Percentiles rank a stretch among this genome's conserved stretches.
phyloP scores from a whole-genome alignment of 2,888 invertebrate species.

The Nipponacmea schrenckii region DNA sequence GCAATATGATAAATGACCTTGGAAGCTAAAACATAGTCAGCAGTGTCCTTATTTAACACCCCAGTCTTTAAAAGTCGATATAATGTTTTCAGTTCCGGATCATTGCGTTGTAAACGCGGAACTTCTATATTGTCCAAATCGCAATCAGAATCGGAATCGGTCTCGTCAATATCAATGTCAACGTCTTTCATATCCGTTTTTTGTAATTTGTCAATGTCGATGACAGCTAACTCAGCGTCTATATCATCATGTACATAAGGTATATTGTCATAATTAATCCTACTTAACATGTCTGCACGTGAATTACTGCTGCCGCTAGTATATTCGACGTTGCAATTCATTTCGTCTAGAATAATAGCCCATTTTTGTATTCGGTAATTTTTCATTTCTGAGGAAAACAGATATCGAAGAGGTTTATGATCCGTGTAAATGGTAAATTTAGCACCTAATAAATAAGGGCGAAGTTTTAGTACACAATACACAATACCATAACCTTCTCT shows the following conservation, averaged over 20 bases:
- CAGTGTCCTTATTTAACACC: background rate
- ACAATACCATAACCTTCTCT: conserved; percentile 9
- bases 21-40: background rate
- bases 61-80: background rate
- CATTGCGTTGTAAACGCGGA: background rate
- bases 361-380: conserved; percentile 10
- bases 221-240: background rate
- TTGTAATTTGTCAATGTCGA: background rate
- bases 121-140: background rate
- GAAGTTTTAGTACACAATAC: background rate
- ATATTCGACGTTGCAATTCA: background rate
- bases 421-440: conserved; percentile 13
- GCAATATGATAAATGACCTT: background rate
- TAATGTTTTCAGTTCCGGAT: background rate
- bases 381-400: conserved; percentile 13
- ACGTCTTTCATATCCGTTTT: background rate
- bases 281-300: background rate
- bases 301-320: background rate
- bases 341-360: conserved; percentile 4
- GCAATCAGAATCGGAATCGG: background rate
- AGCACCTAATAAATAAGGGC: conserved; percentile 1
- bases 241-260: background rate
- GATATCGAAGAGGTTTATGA: conserved; percentile 16
- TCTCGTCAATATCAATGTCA: background rate
- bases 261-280: background rate